phyloP scores from a whole-genome alignment of 2,888 invertebrate species.

The Folsomia candida region DNA sequence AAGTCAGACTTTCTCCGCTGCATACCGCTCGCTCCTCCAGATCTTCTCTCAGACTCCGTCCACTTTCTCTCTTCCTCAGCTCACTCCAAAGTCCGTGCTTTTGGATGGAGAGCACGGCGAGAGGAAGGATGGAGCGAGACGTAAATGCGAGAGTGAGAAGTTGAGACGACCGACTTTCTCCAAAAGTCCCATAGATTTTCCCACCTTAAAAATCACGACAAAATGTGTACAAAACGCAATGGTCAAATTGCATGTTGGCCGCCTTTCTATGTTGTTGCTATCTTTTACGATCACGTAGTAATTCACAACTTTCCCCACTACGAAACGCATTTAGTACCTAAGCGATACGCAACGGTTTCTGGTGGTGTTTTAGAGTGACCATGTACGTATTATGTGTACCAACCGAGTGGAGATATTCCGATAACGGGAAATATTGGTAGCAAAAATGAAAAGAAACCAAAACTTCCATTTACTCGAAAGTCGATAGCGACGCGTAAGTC shows the following conservation, averaged over 20 bases:
- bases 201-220: no score
- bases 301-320: not conserved
- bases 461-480: not conserved
- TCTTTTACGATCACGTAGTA: not conserved
- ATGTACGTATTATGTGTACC: no score
- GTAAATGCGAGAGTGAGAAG: no score
- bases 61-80: not conserved
- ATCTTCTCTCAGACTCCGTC: no score
- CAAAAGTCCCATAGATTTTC: no score
- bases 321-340: not conserved
- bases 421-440: not conserved
- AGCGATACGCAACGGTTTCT: not conserved
- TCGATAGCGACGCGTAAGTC: no score
- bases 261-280: not conserved
- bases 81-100: no score
- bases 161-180: no score
- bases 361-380: not conserved
- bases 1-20: conserved; percentile 43
- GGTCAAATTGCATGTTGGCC: conserved; percentile 11
- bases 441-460: not conserved
- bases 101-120: no score
- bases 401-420: not conserved
- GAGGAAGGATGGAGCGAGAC: no score
- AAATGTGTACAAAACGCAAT: not conserved
- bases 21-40: conserved; percentile 39